These are phyloP conservation scores for Agelas oroides DNA, from an alignment of 37 sponge, comb jelly and placozoan species.

Conservation along the genomic window DNA sequence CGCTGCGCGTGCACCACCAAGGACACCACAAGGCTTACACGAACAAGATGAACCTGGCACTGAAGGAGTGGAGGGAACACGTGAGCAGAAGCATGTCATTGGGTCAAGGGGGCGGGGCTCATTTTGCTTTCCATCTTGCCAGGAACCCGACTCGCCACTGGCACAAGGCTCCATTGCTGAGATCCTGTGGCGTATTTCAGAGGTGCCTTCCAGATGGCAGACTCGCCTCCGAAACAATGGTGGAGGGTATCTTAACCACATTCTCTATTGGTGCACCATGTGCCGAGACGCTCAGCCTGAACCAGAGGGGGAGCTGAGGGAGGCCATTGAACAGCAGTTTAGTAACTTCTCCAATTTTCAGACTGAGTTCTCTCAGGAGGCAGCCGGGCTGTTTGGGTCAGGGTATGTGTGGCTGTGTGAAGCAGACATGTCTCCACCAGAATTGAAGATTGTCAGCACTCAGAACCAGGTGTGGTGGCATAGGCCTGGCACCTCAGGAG, in stretches of 20 bases:
- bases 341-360: slow-evolving; percentile 63
- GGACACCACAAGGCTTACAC: slow-evolving; percentile 84
- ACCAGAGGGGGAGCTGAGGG: slow-evolving; percentile 55
- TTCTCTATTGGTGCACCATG: slow-evolving; percentile 81
- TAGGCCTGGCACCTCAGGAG: no score
- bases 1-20: slow-evolving; percentile 75
- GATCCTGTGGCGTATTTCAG: slow-evolving; percentile 46
- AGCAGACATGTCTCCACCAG: slow-evolving; percentile 18
- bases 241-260: slow-evolving; percentile 86
- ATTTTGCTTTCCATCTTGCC: background rate
- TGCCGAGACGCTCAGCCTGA: slow-evolving; percentile 18
- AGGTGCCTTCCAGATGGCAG: slow-evolving; percentile 70
- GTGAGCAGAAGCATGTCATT: slow-evolving; percentile 3
- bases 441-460: slow-evolving; percentile 37
- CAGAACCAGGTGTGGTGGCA: slow-evolving; percentile 66
- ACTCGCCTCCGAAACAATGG: slow-evolving; percentile 71
- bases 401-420: slow-evolving; percentile 83
- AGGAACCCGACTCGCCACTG: slow-evolving; percentile 49
- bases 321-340: slow-evolving; percentile 46
- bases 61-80: slow-evolving; percentile 74
- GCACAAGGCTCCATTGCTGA: slow-evolving; percentile 59
- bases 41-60: slow-evolving; percentile 69
- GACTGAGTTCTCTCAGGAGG: slow-evolving; percentile 55
- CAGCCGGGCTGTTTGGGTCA: slow-evolving; percentile 75
- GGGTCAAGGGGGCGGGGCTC: slow-evolving; percentile 15